phyloP scores from a whole-genome alignment of 2,888 invertebrate genomes.

The Lucinisca nassula region DNA sequence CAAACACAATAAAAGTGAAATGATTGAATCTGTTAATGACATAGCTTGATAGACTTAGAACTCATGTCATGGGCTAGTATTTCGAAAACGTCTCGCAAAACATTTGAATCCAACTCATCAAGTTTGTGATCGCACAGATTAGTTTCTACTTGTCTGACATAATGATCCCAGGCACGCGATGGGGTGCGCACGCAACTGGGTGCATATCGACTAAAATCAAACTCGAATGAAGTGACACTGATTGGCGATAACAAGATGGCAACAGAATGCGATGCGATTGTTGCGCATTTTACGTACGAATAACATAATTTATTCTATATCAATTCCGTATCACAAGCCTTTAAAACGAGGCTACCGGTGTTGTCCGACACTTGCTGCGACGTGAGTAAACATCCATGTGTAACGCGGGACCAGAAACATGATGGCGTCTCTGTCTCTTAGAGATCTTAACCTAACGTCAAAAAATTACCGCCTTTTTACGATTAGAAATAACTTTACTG shows the following conservation, averaged over 20 bases:
- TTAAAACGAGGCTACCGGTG: too few species aligned
- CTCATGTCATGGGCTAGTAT: not conserved
- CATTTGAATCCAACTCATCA: not conserved
- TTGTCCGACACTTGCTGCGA: too few species aligned
- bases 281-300: too few species aligned
- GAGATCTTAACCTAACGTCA: too few species aligned
- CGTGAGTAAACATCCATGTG: too few species aligned
- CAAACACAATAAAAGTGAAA: not conserved
- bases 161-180: not conserved
- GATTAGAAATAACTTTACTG: too few species aligned
- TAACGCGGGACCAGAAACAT: too few species aligned
- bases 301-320: too few species aligned
- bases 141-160: not conserved
- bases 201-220: not conserved
- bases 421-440: too few species aligned
- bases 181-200: not conserved
- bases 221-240: not conserved
- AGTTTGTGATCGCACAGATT: not conserved
- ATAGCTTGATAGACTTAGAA: not conserved
- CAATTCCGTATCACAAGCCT: too few species aligned
- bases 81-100: constrained; percentile 13
- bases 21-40: constrained; percentile 9
- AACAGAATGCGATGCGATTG: too few species aligned
- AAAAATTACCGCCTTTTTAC: too few species aligned
- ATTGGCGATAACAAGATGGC: not conserved